Evolutionary conservation across 1,140 invertebrate species (phyloP).

Genomic region (Pectinophora gossypiella): DNA sequence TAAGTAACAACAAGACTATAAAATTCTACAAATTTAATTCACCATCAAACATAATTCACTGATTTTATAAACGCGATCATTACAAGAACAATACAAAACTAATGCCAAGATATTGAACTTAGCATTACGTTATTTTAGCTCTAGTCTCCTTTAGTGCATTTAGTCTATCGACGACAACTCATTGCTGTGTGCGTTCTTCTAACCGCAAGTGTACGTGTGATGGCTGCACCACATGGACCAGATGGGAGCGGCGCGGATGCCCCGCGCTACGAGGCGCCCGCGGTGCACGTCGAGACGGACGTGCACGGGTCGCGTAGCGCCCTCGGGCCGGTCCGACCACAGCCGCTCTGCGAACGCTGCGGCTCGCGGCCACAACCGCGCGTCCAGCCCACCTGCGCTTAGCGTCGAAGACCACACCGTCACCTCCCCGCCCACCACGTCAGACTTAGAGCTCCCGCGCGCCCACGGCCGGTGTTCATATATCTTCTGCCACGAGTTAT

Average conservation of each 20-base stretch:
- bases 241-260: constrained; percentile 79
- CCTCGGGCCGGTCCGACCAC: constrained; percentile 53
- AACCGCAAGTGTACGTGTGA: constrained; percentile 70
- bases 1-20: too few species aligned
- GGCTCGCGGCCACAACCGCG: constrained; percentile 81
- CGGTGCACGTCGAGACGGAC: constrained; percentile 79
- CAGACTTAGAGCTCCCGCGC: constrained; percentile 31
- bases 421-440: constrained; percentile 80
- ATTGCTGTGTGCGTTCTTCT: too few species aligned
- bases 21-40: too few species aligned
- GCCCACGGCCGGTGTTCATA: constrained; percentile 86
- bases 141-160: too few species aligned
- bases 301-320: constrained; percentile 73
- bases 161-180: too few species aligned
- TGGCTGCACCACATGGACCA: constrained; percentile 85
- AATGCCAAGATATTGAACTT: too few species aligned
- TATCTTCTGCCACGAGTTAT: constrained; percentile 86
- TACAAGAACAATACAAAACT: too few species aligned
- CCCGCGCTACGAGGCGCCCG: constrained; percentile 77
- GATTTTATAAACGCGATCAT: too few species aligned
- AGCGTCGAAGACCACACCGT: constrained; percentile 82
- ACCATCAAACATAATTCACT: too few species aligned
- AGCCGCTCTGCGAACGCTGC: constrained; percentile 81
- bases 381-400: constrained; percentile 75
- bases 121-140: too few species aligned